Evolutionary conservation across 2,113 vertebrate genomes (phyloP).

Genomic region (Aegypius monachus): DNA sequence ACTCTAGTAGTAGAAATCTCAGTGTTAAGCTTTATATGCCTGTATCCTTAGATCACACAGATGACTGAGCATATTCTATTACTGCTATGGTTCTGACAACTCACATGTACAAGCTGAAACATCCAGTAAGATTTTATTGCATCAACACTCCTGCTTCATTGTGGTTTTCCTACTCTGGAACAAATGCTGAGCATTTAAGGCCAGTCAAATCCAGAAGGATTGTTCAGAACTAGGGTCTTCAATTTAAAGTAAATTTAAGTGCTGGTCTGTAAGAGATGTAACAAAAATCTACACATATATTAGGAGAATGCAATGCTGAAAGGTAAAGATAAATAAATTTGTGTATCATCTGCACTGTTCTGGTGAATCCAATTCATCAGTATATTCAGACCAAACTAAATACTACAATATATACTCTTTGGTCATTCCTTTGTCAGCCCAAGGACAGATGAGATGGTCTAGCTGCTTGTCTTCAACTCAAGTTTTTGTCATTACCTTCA

Average conservation of each 20-base stretch:
- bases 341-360: not conserved
- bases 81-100: not conserved
- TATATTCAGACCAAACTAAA: not conserved
- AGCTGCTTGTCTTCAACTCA: not conserved
- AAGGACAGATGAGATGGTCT: not conserved
- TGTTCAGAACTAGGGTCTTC: not conserved
- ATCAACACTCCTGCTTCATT: not conserved
- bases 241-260: not conserved
- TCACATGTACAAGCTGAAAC: not conserved
- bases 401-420: not conserved
- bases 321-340: not conserved
- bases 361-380: not conserved
- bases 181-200: not conserved
- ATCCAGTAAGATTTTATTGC: not conserved
- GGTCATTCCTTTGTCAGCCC: not conserved
- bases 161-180: not conserved
- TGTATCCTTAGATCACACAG: not conserved
- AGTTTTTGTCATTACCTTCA: not conserved
- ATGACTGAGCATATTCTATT: not conserved
- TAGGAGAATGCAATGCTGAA: not conserved
- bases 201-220: not conserved
- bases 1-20: not conserved
- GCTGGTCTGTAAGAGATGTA: not conserved
- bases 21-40: not conserved
- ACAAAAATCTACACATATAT: not conserved